Evolutionary conservation across 2,113 vertebrate species (phyloP), one percentile per base, ranked within the genome.

Genomic region (Xiphophorus hellerii): DNA sequence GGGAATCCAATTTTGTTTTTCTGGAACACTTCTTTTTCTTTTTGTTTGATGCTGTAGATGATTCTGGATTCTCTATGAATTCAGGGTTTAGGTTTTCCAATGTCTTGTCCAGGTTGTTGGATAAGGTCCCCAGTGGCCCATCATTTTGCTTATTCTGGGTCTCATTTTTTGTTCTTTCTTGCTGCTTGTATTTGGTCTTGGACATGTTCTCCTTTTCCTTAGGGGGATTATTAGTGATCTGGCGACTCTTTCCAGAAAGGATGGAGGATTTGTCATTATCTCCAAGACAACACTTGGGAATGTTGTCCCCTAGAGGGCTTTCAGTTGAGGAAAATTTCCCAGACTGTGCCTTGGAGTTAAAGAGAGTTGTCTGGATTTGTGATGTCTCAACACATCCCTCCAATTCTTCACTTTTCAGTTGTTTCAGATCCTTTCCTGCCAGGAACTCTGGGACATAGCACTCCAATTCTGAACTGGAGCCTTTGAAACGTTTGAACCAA

Each of bases 401-500:
- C 84, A 99, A 81, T 81, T 99, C 96, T 0, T 90, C 64, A 8
- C 94, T 94, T 33, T 94, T 95, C 68, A 99, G 92, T 74, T 91
- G 93, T 84, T 97, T 98, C 66, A 99, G 95, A 87, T 99, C 98
- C 17, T 94, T 95, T 12, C 96, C 96, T 0, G 92, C 95, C 84
- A 99, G 88, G 73, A 83, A 94, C 0, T 90, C 78, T 0, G 98
- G 98, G 54, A 97, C 90, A 39, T 95, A 93, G 86, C 98, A 99
- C 88, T 96, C 97, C 27, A 99, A 91, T 72, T 97, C 96, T 0
- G 98, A 98, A 14, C 98, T 99, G 0, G 98, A 99, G 2, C 98
- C 98, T 67, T 97, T 97, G 84, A 99, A 99, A 77, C 96, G 96
- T 82, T 94, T 96, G 78, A 99, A 98, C 98, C 98, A 99, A 72